These are phyloP conservation scores for Chromobotia macracanthus DNA, from an alignment of 2,797 vertebrate genomes.

Conservation along the genomic window DNA sequence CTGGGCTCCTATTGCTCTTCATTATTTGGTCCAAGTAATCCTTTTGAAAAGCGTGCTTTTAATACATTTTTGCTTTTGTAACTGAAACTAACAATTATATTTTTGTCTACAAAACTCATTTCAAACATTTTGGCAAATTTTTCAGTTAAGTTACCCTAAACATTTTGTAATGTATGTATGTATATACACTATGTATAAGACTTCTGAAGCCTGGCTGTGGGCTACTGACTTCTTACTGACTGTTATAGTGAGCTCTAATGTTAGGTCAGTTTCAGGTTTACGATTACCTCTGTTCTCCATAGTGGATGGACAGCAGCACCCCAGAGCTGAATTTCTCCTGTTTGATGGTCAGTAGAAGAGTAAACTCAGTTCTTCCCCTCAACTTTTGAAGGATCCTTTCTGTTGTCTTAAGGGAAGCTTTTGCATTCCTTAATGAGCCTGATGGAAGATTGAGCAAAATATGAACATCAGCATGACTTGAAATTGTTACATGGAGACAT, in stretches of 20 bases:
- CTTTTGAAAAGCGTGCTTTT: too few species aligned
- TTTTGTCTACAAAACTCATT: too few species aligned
- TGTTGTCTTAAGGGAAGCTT: constrained; percentile 76
- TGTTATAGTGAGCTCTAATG: neutral
- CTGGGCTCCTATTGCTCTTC: too few species aligned
- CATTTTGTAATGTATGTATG: too few species aligned
- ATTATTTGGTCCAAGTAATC: too few species aligned
- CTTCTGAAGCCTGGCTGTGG: neutral
- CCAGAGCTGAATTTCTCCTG: constrained; percentile 85
- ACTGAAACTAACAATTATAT: too few species aligned
- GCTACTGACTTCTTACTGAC: neutral
- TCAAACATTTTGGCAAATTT: too few species aligned
- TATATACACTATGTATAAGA: too few species aligned
- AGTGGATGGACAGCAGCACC: constrained; percentile 85
- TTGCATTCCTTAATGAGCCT: constrained; percentile 83
- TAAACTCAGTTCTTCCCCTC: constrained; percentile 84
- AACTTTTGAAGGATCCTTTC: constrained; percentile 82
- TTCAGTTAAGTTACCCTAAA: too few species aligned
- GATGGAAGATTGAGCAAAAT: constrained; percentile 12
- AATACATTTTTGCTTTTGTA: too few species aligned
- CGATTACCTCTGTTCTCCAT: constrained; percentile 82
- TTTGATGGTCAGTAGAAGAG: constrained; percentile 82
- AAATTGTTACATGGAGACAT: neutral
- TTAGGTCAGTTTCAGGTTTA: neutral
- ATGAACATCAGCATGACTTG: neutral